These are phyloP conservation scores for Anthoscopus minutus DNA, from an alignment of 2,113 vertebrate genomes.

Conservation along the genomic window DNA sequence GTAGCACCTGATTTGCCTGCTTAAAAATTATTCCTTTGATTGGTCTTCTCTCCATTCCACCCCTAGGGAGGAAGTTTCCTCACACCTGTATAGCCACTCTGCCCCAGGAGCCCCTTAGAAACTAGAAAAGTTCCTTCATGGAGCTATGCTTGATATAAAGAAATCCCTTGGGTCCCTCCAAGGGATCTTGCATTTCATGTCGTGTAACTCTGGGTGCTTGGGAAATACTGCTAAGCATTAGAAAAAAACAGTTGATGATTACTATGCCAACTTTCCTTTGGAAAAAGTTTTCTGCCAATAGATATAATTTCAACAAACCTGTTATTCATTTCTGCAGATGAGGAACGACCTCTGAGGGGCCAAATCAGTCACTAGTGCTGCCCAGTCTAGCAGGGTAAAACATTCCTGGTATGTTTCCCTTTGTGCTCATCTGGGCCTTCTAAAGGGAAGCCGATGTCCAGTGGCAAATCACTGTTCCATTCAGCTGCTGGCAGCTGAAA, in stretches of 20 bases:
- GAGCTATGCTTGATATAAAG: background rate
- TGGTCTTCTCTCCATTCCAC: background rate
- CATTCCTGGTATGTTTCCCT: background rate
- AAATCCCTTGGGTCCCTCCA: background rate
- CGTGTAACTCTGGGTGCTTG: background rate
- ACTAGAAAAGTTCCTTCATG: background rate
- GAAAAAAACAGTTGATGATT: background rate
- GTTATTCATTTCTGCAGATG: slow-evolving; percentile 41
- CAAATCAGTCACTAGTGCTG: slow-evolving; percentile 28
- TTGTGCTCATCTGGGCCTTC: background rate
- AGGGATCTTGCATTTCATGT: background rate
- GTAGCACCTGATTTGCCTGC: background rate
- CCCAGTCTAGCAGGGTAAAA: background rate
- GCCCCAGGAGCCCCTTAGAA: background rate
- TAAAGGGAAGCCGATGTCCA: background rate
- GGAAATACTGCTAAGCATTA: background rate
- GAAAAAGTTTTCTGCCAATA: background rate
- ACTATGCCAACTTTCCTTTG: background rate
- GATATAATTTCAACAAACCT: background rate
- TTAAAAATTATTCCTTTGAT: background rate
- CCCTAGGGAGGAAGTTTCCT: background rate
- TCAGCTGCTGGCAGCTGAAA: slow-evolving; percentile 24
- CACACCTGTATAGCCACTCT: background rate
- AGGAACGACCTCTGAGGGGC: slow-evolving; percentile 8
- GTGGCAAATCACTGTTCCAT: slow-evolving; percentile 13